A percentile compares a stretch with the other conserved stretches of the same genome.
These are phyloP conservation scores for Typhlomys cinereus DNA, from an alignment of 2,113 vertebrate species.

Conservation along the genomic window DNA sequence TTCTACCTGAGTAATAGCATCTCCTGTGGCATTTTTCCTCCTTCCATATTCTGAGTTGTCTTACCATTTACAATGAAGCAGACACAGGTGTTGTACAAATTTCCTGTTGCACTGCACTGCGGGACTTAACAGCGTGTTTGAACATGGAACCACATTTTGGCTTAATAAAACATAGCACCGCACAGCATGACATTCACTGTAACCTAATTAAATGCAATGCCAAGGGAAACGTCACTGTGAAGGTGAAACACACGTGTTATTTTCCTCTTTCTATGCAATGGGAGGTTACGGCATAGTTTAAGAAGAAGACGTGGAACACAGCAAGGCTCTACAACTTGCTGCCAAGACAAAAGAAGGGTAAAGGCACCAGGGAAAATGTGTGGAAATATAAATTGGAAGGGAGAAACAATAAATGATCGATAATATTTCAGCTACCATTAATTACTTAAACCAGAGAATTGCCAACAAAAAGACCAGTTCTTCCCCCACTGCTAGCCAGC, in stretches of 20 bases:
- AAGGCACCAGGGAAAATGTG: not conserved
- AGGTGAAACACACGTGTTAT: constrained; percentile 34
- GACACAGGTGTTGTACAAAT: constrained; percentile 63
- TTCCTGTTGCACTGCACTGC: constrained; percentile 44
- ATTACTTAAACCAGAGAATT: constrained; percentile 29
- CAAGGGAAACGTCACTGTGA: constrained; percentile 62
- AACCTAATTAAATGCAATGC: constrained; percentile 68
- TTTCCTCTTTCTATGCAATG: constrained; percentile 19
- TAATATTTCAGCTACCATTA: not conserved
- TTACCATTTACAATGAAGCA: constrained; percentile 21
- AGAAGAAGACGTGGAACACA: constrained; percentile 1
- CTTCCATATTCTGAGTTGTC: not conserved
- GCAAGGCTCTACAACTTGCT: not conserved
- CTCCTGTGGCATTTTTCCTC: constrained; percentile 32
- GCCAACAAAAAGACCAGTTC: not conserved
- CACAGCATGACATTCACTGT: constrained; percentile 55
- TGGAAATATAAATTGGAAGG: not conserved
- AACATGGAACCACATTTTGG: constrained; percentile 53
- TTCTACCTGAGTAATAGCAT: constrained; percentile 21
- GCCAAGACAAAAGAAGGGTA: not conserved
- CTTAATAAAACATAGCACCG: constrained; percentile 53
- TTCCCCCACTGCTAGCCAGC: not conserved
- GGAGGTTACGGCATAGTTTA: not conserved
- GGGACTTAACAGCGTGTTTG: constrained; percentile 63
- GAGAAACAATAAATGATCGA: not conserved